Evolutionary conservation across 2,888 invertebrate species (phyloP), one percentile per base, ranked within the genome.

Genomic region (Plagodis pulveraria): DNA sequence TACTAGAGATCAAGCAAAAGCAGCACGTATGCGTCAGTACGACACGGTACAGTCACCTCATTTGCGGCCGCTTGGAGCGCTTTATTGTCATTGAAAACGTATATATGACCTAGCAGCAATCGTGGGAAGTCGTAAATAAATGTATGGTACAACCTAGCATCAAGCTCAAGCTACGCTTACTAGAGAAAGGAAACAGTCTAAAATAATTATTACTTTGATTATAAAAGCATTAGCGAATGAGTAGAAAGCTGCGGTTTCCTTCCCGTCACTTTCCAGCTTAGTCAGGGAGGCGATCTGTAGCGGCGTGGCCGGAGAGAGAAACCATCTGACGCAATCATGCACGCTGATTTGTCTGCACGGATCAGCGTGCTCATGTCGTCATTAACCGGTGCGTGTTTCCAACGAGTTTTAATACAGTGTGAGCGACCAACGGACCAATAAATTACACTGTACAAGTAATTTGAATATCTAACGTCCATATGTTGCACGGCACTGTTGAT

Each of bases 211-310:
- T 36, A 36, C 36, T 52, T 51, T 54, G 56, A 54, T 60, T 50
- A 52, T 53, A 52, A 58, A 38, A 56, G 53, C 69, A 77, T 77
- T 74, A 74, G 72, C 63, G 68, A 69, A 69, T 65, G 72, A 65
- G 68, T 83, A 86, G 87, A 88, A 87, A 87, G 87, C 77, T 77
- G 79, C 42, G 72, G 78, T 81, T 83, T 86, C 83, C 84, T 81
- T 73, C 70, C 73, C 73, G 74, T 78, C 77, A 80, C 86, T 87
- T 87, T 85, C 86, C 72, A 81, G 72, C 72, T 41, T 8, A 70
- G 68, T 65, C 66, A 66, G 56, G 63, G 64, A 67, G 62, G n/a
- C 43, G 52, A 62, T 58, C 57, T 52, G 63, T 55, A 53, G 50
- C 42, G 33, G 52, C 56, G 58, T 60, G 58, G 53, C 61, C 65